Conservation (phyloP, 1,140 invertebrate genomes). For the Caenorhabditis elegans region WBcel235 BX284603.4:10298001-10298500, state of each 20-base stretch:
- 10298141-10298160: too few species aligned
- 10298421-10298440: background rate
- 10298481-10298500: too few species aligned
- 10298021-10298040: too few species aligned
- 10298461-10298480: too few species aligned
- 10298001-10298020: too few species aligned
- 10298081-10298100: too few species aligned
- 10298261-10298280: background rate
- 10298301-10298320: background rate
- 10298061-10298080: too few species aligned
- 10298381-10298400: background rate
- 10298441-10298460: background rate
- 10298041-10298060: too few species aligned
- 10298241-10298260: background rate
- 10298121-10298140: background rate
- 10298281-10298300: background rate
- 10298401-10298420: slow-evolving; percentile 10
- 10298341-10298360: background rate
- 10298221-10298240: background rate
- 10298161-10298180: background rate
- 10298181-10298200: slow-evolving; percentile 21
- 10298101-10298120: background rate
- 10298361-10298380: background rate
- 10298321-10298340: slow-evolving; percentile 4
- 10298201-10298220: slow-evolving; percentile 23